Evolutionary conservation across 2,888 invertebrate species (phyloP), one percentile per base, ranked within the genome.

Genomic region (Lithophane leautieri): DNA sequence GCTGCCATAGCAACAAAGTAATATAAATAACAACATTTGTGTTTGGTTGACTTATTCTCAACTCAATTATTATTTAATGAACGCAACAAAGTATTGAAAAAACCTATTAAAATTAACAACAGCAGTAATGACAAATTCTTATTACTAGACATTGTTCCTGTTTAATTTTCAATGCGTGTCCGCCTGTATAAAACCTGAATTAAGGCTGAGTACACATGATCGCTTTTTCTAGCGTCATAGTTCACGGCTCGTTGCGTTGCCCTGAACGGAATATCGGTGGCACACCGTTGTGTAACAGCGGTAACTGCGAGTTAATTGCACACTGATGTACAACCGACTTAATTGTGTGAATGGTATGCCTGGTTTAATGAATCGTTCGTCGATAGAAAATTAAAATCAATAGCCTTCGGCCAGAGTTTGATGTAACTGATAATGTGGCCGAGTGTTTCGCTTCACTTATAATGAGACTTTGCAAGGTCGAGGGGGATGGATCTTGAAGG

Each of bases 241-340:
- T 87, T 88, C 88, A 93, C 84, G 90, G 90, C 79, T 88, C 85
- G 91, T 84, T 90, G 90, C 86, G 91, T 84, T 90, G 90, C 86
- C 75, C 82, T 77, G 78, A 91, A 92, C 92, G 92, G 93, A 90
- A 89, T 89, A 90, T 88, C 86, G 83, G 81, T 89, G 77, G 85
- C 82, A 85, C 83, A 90, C 93, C 91, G 92, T 93, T 93, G 91
- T 87, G 90, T 90, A 92, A 92, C 89, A 89, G 84, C 85, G 80
- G 90, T 87, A 85, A 89, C 86, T 83, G 85, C 78, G 61, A 61
- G 78, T 86, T 90, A 89, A 89, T 90, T 89, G 76, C 75, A 74
- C 70, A 70, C 50, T 76, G 65, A 74, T 80, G 79, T 83, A 81
- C 78, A 72, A 79, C 63, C 58, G 78, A 75, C 70, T 84, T 87